Conservation (phyloP, 2,113 vertebrate species). For the Riparia riparia region DNA sequence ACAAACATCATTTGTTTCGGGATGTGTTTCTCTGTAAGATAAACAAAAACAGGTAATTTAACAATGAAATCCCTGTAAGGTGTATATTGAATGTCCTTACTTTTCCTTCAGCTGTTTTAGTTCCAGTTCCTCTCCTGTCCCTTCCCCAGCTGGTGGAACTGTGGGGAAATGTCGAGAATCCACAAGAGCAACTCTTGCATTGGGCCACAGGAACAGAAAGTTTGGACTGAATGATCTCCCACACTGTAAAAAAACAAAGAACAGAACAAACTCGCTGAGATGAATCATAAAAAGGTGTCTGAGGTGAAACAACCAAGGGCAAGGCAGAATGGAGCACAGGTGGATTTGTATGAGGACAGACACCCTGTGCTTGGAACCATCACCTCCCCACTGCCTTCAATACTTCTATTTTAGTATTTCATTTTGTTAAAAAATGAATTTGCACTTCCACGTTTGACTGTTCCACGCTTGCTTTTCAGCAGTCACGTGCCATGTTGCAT, state of each 20-base stretch:
- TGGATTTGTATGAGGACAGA: background rate
- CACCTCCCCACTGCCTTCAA: background rate
- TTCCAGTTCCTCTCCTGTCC: background rate
- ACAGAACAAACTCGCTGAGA: background rate
- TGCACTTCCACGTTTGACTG: background rate
- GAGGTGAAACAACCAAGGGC: background rate
- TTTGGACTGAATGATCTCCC: conserved; percentile 87
- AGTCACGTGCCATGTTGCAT: rapidly evolving
- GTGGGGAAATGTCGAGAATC: conserved; percentile 64
- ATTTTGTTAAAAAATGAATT: background rate
- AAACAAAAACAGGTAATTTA: background rate
- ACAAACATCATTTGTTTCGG: no score
- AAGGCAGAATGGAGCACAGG: background rate
- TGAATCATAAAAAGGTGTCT: background rate
- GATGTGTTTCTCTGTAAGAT: background rate
- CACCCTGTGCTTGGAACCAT: no score
- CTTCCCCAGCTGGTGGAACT: conserved; percentile 15
- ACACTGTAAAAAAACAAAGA: conserved; percentile 69
- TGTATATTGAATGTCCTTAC: background rate
- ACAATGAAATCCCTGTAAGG: background rate
- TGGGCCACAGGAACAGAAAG: conserved; percentile 90
- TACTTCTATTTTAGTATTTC: background rate
- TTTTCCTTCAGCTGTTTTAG: conserved; percentile 31
- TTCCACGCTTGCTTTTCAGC: background rate
- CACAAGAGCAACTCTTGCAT: conserved; percentile 82